A percentile compares a stretch with the other conserved stretches of the same genome.
These are phyloP conservation scores for Periplaneta americana DNA, from an alignment of 1,140 invertebrate genomes.

Conservation along the genomic window DNA sequence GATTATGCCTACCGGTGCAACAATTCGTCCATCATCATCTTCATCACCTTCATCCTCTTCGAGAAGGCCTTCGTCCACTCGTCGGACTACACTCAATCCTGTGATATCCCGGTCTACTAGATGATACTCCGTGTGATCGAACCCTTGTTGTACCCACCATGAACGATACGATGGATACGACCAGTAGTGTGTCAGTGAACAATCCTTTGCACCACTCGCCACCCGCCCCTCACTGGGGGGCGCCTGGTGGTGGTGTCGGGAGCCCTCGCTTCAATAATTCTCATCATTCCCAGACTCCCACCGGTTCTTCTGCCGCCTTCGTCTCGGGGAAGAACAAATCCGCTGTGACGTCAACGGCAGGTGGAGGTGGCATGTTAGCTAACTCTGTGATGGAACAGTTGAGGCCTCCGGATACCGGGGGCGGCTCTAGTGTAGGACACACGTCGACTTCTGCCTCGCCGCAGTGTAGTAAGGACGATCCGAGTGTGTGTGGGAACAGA, in stretches of 20 bases:
- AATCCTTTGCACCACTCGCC: not conserved
- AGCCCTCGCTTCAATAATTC: not conserved
- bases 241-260: not conserved
- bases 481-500: not conserved
- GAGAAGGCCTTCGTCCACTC: not conserved
- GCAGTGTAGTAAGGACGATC: not conserved
- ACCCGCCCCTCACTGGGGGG: not conserved
- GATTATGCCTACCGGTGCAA: not conserved
- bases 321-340: not conserved
- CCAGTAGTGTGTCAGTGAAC: not conserved
- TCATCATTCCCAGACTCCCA: not conserved
- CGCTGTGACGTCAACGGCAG: not conserved
- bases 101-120: not conserved
- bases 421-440: not conserved
- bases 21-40: not conserved
- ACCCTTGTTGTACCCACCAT: not conserved
- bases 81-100: not conserved
- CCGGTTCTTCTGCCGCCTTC: not conserved
- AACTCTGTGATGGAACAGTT: constrained; percentile 8
- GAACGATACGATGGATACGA: constrained; percentile 3
- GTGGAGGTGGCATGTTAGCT: not conserved
- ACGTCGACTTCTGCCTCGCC: not conserved
- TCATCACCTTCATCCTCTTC: not conserved
- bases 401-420: not conserved
- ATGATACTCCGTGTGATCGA: not conserved